Base-by-base conservation (phyloP, 2,888 invertebrate genomes). In the Norana najaformis region DNA sequence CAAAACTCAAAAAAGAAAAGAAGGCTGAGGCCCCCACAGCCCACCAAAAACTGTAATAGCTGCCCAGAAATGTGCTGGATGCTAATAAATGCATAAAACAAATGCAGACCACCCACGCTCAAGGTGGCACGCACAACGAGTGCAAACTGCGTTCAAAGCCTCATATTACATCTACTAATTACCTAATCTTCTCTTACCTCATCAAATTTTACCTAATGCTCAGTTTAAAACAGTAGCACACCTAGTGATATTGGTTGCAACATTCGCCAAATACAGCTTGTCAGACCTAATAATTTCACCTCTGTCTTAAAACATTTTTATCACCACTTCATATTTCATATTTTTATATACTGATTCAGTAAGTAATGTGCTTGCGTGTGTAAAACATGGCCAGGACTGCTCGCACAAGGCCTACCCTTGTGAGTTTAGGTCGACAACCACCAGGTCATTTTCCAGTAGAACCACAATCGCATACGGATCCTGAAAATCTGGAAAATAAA, bases 381-480 rank as follows among this genome's bases (percentile, higher is more conserved):
- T 30, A 34, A 16, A 90, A 53, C 90, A 36, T n/a, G n/a, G n/a
- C 41, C 41, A 41, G 41, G 41, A 41, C 69, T 11, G 47, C 23
- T 16, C 4, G 30, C 5, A 14, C n/a, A 47, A 30, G 53, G 92
- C 94, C 93, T 93, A 96, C 94, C 99, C 99, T 91, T 97, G 96
- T 89, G 98, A 97, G 94, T 97, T 97, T 94, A 99, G 96, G 96
- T 99, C 99, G 95, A 99, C 98, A 94, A 99, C 97, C 95, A 99
- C 98, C 95, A 99, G 96, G 96, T 99, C 99, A 96, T 98, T 98
- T 96, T 98, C 98, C 93, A 99, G 97, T 91, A 99, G 96, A 93
- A 99, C 99, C 94, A 98, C 98, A 95, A 99, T 97, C 94, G 98
- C 99, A 95, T 98, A 98, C 90, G 99, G 99, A 95, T 99, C 99